Percentiles rank a stretch among this genome's conserved stretches.
Conservation (phyloP, 2,797 vertebrate species). For the Ispidina picta region DNA sequence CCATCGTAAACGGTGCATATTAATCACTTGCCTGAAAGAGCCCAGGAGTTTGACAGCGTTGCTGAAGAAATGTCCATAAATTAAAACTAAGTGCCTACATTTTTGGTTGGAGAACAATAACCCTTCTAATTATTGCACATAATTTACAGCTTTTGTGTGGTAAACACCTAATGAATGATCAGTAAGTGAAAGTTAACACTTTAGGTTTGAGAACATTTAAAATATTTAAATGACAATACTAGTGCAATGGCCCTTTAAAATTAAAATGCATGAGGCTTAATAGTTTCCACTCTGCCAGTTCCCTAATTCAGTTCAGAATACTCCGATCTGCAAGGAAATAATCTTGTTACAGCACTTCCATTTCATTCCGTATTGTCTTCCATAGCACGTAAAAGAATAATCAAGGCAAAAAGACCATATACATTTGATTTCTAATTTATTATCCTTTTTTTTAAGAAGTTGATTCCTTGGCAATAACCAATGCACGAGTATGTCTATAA, state of each 20-base stretch:
- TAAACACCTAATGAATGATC: slow-evolving; percentile 43
- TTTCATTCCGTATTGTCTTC: background rate
- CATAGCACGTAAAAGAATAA: background rate
- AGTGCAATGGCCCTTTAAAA: slow-evolving; percentile 36
- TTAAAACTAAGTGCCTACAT: slow-evolving; percentile 58
- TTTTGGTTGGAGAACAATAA: slow-evolving; percentile 52
- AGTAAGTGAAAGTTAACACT: slow-evolving; percentile 15
- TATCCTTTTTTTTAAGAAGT: background rate
- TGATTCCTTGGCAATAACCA: background rate
- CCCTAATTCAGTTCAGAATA: slow-evolving; percentile 5
- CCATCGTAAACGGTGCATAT: slow-evolving; percentile 34
- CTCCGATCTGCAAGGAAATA: slow-evolving; percentile 12
- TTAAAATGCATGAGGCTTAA: slow-evolving; percentile 9
- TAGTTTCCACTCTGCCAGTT: background rate
- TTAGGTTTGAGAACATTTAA: background rate
- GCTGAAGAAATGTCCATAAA: slow-evolving; percentile 72
- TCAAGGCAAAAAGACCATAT: background rate
- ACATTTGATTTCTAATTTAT: background rate
- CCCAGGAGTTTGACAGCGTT: slow-evolving; percentile 64
- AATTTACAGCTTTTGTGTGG: slow-evolving; percentile 14
- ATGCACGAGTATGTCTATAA: background rate
- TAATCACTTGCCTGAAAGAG: slow-evolving; percentile 60
- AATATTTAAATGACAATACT: background rate
- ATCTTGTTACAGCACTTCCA: background rate
- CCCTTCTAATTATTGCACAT: slow-evolving; percentile 50